phyloP scores from a whole-genome alignment of 2,113 vertebrate genomes.

The Trematomus loennbergii region DNA sequence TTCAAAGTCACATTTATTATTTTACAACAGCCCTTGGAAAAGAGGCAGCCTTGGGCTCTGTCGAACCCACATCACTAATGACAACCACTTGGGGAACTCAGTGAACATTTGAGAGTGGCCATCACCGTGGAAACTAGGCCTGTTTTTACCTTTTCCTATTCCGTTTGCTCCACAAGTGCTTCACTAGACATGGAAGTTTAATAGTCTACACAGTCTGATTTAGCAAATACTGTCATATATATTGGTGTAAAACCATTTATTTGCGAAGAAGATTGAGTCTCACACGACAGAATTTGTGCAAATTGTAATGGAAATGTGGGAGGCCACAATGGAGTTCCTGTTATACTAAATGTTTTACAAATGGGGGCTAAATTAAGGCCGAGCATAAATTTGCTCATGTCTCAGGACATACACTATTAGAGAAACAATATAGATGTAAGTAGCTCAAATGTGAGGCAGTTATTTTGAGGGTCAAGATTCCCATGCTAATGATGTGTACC shows the following conservation, averaged over 20 bases:
- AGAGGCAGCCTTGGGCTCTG: conserved; percentile 59
- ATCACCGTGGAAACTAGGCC: conserved; percentile 47
- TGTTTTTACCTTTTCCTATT: conserved; percentile 44
- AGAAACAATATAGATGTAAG: conserved; percentile 47
- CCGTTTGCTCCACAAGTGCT: conserved; percentile 12
- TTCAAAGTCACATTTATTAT: conserved; percentile 78
- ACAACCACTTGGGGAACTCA: conserved; percentile 53
- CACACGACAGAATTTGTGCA: not conserved
- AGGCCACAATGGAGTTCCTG: not conserved
- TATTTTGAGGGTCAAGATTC: conserved; percentile 64
- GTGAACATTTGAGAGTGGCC: conserved; percentile 41
- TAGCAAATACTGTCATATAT: not conserved
- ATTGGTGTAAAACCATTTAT: not conserved
- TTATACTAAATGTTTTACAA: conserved; percentile 14
- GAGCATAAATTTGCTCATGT: conserved; percentile 21
- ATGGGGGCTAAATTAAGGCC: not conserved
- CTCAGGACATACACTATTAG: conserved; percentile 39
- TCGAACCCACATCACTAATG: conserved; percentile 53
- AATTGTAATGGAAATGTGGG: conserved; percentile 3
- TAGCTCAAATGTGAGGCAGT: conserved; percentile 54
- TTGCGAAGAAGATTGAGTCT: not conserved
- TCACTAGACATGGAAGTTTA: not conserved
- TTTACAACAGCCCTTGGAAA: conserved; percentile 71
- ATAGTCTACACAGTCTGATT: not conserved
- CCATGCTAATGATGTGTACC: conserved; percentile 70